Evolutionary conservation across 1,140 invertebrate genomes (phyloP), one percentile per base, ranked within the genome.

Genomic region (Drosophila lowei): DNA sequence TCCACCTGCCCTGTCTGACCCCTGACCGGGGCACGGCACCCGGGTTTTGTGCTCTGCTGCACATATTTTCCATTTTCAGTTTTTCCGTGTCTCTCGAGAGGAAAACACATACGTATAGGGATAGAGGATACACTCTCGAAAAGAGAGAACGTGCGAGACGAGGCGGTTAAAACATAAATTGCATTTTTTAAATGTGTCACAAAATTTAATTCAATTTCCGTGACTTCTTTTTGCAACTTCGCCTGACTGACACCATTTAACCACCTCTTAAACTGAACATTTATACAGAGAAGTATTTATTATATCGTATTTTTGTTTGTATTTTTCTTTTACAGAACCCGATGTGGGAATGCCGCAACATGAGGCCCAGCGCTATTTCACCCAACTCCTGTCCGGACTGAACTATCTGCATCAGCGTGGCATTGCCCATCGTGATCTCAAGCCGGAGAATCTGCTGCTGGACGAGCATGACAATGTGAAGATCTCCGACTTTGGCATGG

Each of bases 401-500:
- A 93, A 95, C 59, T 98, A 98, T 93, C 91, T 98, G 52, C 97
- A 98, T 90, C 92, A 91, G 50, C 93, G 94, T 75, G 97, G 97
- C 15, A 94, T 98, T 23, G 95, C 96, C 5, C 97, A 98, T 92
- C 93, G 97, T 76, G 98, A 99, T 92, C 92, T 99, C 38, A 99
- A 99, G 92, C 98, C 98, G 4, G 98, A 99, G 92, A 99, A 99
- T 93, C 92, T 99, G 50, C 93, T 99, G 30, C 92, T 99, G 8
- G 97, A 98, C 92, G 93, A 94, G 60, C 92, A 95, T 90, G 97
- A 98, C 90, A 95, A 95, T 90, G 92, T 99, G 44, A 99, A 99
- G 93, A 98, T 99, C 65, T 96, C 97, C 2, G 98, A 99, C 93
- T 99, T 99, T 94, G 98, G 98, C 59, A 93, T 99, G 93, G 97